Conservation (phyloP, 2,797 vertebrate species). For the Thaleichthys pacificus region DNA sequence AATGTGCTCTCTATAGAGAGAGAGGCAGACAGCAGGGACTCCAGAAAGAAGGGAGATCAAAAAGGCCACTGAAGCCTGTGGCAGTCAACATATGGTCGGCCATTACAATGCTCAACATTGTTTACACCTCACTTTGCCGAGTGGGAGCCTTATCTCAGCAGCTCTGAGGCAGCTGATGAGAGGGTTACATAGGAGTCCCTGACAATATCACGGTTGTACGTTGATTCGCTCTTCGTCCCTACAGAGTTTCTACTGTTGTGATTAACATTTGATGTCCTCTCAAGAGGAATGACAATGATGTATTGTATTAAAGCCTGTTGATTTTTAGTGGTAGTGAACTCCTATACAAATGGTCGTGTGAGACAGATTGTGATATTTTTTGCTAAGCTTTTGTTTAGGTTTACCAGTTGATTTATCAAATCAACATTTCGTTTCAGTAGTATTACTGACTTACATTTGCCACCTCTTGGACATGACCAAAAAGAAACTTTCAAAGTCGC, state of each 20-base stretch:
- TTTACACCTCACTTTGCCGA: not conserved
- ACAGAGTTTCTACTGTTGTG: too few species aligned
- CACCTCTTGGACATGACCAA: conserved; percentile 21
- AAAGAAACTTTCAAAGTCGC: conserved; percentile 35
- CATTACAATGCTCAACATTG: not conserved
- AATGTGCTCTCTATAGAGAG: not conserved
- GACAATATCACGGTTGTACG: too few species aligned
- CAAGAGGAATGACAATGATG: not conserved
- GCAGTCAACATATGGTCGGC: not conserved
- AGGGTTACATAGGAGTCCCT: too few species aligned
- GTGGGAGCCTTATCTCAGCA: not conserved
- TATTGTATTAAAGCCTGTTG: too few species aligned
- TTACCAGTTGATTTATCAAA: not conserved
- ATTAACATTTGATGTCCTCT: not conserved
- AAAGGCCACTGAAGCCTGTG: not conserved
- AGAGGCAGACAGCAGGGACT: not conserved
- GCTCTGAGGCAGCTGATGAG: too few species aligned
- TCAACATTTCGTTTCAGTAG: not conserved
- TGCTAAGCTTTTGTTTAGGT: not conserved
- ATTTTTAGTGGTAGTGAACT: too few species aligned
- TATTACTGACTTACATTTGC: not conserved
- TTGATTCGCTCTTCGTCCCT: too few species aligned
- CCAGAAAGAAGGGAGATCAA: conserved; percentile 5
- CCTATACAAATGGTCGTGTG: too few species aligned
- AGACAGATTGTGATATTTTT: too few species aligned